A percentile compares a stretch with the other conserved stretches of the same genome.
These are phyloP conservation scores for Ecliptopera silaceata DNA, from an alignment of 2,888 invertebrate genomes.

Conservation along the genomic window DNA sequence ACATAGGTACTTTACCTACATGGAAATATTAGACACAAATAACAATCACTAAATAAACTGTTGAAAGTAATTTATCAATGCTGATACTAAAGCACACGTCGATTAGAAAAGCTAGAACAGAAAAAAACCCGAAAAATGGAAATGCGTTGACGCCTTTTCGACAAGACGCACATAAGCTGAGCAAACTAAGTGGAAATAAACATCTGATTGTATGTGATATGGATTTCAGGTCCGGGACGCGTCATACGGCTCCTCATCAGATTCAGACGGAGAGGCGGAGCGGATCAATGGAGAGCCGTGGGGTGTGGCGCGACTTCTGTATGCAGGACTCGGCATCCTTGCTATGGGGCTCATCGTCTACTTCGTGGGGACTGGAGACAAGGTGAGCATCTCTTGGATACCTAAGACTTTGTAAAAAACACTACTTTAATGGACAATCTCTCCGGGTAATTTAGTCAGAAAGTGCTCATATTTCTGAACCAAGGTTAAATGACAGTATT, in stretches of 20 bases:
- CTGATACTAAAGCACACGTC: background rate
- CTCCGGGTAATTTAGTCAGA: too few species aligned
- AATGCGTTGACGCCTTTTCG: background rate
- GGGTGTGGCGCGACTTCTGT: conserved; percentile 92
- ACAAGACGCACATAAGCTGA: too few species aligned
- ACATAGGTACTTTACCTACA: background rate
- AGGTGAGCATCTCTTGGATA: conserved; percentile 62
- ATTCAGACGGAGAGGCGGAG: conserved; percentile 85
- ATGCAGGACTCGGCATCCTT: conserved; percentile 92
- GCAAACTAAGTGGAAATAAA: background rate
- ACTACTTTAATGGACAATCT: too few species aligned
- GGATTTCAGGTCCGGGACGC: conserved; percentile 90
- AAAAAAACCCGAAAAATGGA: background rate
- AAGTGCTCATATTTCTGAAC: too few species aligned
- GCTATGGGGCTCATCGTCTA: conserved; percentile 93
- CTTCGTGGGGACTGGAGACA: conserved; percentile 95
- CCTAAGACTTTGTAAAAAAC: too few species aligned
- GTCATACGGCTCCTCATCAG: conserved; percentile 90
- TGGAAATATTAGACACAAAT: too few species aligned
- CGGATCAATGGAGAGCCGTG: conserved; percentile 88
- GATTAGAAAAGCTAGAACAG: background rate
- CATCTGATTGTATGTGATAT: background rate
- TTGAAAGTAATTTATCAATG: too few species aligned
- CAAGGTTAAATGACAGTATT: too few species aligned
- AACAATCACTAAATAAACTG: too few species aligned